Evolutionary conservation across 2,888 invertebrate genomes (phyloP), one percentile per base, ranked within the genome.

Genomic region (Pterostichus niger): DNA sequence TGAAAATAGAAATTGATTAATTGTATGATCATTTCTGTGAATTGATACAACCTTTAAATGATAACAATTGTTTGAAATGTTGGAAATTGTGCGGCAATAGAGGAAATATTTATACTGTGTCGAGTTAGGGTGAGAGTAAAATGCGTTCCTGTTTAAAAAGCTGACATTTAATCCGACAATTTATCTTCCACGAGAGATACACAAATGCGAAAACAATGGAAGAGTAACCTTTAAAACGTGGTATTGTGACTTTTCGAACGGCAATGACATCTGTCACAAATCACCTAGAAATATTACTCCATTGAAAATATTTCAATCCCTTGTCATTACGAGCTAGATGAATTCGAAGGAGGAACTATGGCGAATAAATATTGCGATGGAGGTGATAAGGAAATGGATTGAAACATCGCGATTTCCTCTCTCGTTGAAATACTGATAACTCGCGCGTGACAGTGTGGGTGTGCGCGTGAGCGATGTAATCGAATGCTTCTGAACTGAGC

Each of bases 201-300:
- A 40, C 77, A 77, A 77, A 56, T 77, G 77, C 59, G 56, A 77
- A 77, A 77, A 77, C 77, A 77, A 77, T 77, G 54, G 77, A 77
- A 59, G 35, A 31, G 11, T 77, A 77, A 77, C 77, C 77, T 77
- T 77, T 77, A 46, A 73, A 73, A 77, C 59, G 77, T 13, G 40
- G 35, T 56, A 44, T 44, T 56, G 77, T 56, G 77, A 59, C 77
- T 77, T 77, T 77, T 59, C 46, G 40, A 71, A 13, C 40, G 68
- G 46, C 17, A 71, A 46, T 71, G 68, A 71, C 68, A 71, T 71
- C 68, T 71, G 68, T 44, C 68, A 17, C 15, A 56, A 17, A 56
- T 9, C 24, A 56, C 5, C 17, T 56, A 56, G 15, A 9, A 13
- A 13, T 17, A 17, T 13, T 1, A 7, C 40, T 40, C 40, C 40